Percentiles rank a stretch among this genome's conserved stretches.
Conservation (phyloP, 2,888 invertebrate genomes). For the Dugesia japonica region DNA sequence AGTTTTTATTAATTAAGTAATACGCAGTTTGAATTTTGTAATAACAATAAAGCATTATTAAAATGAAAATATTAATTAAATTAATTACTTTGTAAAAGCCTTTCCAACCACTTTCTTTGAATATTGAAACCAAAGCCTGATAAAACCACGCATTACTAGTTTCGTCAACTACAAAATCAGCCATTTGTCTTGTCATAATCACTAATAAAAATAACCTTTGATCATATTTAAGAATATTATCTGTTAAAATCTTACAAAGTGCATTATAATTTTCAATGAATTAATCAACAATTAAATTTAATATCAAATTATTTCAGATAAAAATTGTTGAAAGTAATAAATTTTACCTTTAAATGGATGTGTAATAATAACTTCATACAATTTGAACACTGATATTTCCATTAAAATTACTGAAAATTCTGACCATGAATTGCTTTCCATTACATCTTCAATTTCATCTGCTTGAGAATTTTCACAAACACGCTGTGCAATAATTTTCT, state of each 20-base stretch:
- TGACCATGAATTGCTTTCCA: neutral
- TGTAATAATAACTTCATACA: neutral
- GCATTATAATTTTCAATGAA: neutral
- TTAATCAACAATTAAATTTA: neutral
- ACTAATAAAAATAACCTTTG: conserved; percentile 14
- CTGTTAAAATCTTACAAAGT: too few relatives aligned
- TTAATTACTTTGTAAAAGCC: conserved; percentile 28
- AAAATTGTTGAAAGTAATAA: neutral
- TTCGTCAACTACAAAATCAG: conserved; percentile 17
- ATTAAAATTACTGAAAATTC: neutral
- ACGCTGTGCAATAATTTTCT: neutral
- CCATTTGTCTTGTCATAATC: conserved; percentile 28
- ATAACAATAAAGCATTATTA: neutral
- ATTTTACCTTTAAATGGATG: conserved; percentile 14
- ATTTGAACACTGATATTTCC: neutral
- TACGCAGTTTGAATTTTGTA: too few relatives aligned
- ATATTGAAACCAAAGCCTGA: conserved; percentile 8
- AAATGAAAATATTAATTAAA: neutral
- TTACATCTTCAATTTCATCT: neutral
- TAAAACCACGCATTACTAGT: conserved; percentile 23
- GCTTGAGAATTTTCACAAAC: neutral
- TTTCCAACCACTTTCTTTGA: conserved; percentile 22
- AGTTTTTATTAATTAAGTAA: too few relatives aligned
- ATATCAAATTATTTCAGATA: neutral
- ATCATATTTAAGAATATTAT: too few relatives aligned